Base-by-base conservation (phyloP, 2,797 vertebrate species). In the Schizopygopsis malacanthus region DNA sequence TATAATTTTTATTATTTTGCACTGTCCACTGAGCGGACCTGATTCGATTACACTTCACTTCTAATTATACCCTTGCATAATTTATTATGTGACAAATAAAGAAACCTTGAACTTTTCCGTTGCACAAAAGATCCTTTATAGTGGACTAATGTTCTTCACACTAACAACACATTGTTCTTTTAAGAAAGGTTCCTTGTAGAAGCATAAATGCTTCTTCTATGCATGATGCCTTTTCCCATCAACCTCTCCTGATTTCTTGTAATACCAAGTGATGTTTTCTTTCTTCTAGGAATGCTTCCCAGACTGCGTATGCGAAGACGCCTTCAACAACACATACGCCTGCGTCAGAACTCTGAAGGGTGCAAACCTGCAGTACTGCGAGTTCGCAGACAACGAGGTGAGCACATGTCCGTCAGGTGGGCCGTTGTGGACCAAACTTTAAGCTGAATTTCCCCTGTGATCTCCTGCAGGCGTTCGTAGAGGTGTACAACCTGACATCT, bases 241-340 rank as follows among this genome's bases (percentile, higher is more conserved):
- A 16, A 16, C 4, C 50, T 71, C 7, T 65, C 12, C 73, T 63
- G 7, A 61, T 69, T 73, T 20, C 18, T 39, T 13, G 11, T 4
- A 52, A 39, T 18, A 52, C n/a, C 39, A 15, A 12, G 16, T 28
- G 37, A 84, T 33, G 12, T 2, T 80, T 6, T 78, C 39, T 20
- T 20, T 83, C 75, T 72, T 85, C 75, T 72, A 96, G 96, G 85
- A 96, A 69, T 96, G 96, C 90, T 95, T 96, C 89, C 96, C 96
- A 4, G 93, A 96, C 90, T 96, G 96, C 20, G 95, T 96, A 77
- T 96, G 96, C 16, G 95, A 96, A 65, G 96, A 96, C 20, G 91
- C 96, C 88, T 95, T 90, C 86, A 96, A 96, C 92, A 96, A 96
- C 92, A 96, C 96, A 0, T 96, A 96, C 25, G 96, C 96, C 88